Base-by-base conservation (phyloP, 92 coral and sea anemone genomes). In the Heteractis magnifica region DNA sequence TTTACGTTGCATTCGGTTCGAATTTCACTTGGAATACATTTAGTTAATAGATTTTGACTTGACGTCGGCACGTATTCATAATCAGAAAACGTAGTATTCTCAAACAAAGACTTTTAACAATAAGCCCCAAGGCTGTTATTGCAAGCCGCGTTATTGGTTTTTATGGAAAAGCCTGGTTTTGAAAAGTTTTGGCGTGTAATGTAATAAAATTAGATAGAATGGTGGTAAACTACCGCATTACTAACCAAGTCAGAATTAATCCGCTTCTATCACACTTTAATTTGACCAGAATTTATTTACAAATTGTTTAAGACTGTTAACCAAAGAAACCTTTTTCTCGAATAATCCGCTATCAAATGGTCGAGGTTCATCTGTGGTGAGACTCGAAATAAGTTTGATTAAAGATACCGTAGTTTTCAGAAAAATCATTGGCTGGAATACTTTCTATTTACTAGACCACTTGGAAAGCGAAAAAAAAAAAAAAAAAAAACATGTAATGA, bases 61-160 rank as follows among this genome's bases (percentile, higher is more conserved):
- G 20, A 23, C 10, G 70, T 18, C 70, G 23, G 6, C 23, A 68
- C 13, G 3, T 68, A 23, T 68, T 23, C 44, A 16, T 14, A 64
- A 5, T n/a, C 19, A 64, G 7, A n/a, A 18, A 20, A 68, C 26
- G 7, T 64, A 21, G 71, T 64, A 64, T 64, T 64, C 26, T 19
- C 41, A 64, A 16, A 64, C 73, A 68, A 68, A 62, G 44, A 68
- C 48, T 19, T 64, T n/a, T 68, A 26, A 68, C 73, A 68, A 68
- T 68, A 26, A 68, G 73, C 73, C 73, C 73, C 11, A 10, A 26
- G 73, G 73, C 73, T 26, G 44, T 68, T 68, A 68, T 68, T n/a
- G 48, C 73, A 20, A 5, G 8, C 49, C 44, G 44, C 44, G 23
- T 68, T 68, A 20, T 20, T 26, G 44, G 10, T 20, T 20, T 23